These are phyloP conservation scores for Leguminivora glycinivorella DNA, from an alignment of 1,140 invertebrate species.

Conservation along the genomic window DNA sequence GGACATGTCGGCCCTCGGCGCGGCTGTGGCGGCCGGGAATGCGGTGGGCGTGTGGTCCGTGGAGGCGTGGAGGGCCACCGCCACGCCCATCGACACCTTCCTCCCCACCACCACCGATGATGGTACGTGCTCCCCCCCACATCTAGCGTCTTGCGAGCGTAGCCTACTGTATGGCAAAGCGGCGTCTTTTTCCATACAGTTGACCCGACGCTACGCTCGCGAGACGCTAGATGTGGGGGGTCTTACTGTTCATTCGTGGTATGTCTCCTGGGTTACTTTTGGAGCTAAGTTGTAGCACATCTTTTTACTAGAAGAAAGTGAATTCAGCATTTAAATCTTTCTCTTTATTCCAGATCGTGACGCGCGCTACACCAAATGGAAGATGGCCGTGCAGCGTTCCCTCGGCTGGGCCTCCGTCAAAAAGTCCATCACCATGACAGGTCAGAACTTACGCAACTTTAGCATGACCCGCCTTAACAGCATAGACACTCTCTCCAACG, in stretches of 20 bases:
- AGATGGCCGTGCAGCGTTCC: conserved; percentile 93
- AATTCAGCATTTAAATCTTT: not conserved
- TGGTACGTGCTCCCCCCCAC: conserved; percentile 82
- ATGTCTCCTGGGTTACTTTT: conserved; percentile 84
- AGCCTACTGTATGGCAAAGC: too few species aligned
- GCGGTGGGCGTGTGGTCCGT: conserved; percentile 86
- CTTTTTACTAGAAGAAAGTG: too few species aligned
- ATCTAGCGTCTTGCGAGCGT: too few species aligned
- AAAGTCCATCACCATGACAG: conserved; percentile 86
- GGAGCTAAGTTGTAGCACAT: conserved; percentile 54
- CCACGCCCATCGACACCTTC: conserved; percentile 86
- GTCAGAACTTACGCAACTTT: conserved; percentile 78
- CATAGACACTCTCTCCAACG: conserved; percentile 43
- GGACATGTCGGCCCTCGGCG: conserved; percentile 94
- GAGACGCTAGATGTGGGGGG: too few species aligned
- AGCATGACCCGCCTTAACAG: conserved; percentile 52
- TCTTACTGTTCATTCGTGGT: not conserved
- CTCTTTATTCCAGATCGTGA: conserved; percentile 85
- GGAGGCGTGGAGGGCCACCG: conserved; percentile 65
- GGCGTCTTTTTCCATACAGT: too few species aligned
- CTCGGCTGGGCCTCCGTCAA: conserved; percentile 90
- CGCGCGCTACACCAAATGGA: conserved; percentile 92
- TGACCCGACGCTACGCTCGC: too few species aligned
- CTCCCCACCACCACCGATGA: conserved; percentile 87
- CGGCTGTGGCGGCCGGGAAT: conserved; percentile 92